Conservation (phyloP, 2,113 vertebrate genomes). For the Semicossyphus pulcher region DNA sequence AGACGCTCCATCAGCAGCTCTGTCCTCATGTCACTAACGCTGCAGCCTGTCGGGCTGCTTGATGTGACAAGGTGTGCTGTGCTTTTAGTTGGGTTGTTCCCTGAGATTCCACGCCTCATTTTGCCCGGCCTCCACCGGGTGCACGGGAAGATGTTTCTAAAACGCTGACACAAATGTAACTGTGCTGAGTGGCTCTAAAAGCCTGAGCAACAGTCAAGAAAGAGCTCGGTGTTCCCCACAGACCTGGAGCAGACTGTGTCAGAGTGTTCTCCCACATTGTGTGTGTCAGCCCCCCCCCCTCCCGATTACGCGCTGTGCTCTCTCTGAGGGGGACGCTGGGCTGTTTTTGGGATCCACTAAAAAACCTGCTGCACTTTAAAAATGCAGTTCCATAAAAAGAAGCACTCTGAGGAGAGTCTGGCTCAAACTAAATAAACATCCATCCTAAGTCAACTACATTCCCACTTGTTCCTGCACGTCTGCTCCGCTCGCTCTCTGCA, state of each 20-base stretch:
- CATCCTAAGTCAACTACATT: constrained; percentile 8
- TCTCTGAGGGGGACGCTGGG: constrained; percentile 6
- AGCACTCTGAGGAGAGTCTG: constrained; percentile 15
- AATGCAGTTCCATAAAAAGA: constrained; percentile 40
- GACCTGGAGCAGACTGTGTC: constrained; percentile 25
- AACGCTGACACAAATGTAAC: constrained; percentile 47
- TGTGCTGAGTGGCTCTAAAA: constrained; percentile 44
- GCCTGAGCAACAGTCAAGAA: constrained; percentile 11
- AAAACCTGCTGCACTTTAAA: constrained; percentile 22
- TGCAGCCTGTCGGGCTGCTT: neutral
- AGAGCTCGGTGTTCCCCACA: constrained; percentile 21
- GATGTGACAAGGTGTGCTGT: neutral
- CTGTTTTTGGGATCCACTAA: neutral
- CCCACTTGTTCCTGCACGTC: constrained; percentile 10
- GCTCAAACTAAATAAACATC: constrained; percentile 26
- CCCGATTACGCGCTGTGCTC: constrained; percentile 18
- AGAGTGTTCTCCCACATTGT: constrained; percentile 33
- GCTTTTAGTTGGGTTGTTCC: constrained; percentile 3
- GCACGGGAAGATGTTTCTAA: constrained; percentile 21
- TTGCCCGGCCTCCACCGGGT: constrained; percentile 3
- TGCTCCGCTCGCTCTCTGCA: constrained; percentile 1
- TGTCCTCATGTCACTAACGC: constrained; percentile 13
- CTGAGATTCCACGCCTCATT: constrained; percentile 5
- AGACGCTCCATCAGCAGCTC: too few relatives aligned
- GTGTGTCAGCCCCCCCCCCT: neutral